Percentiles rank a stretch among this genome's conserved stretches.
phyloP scores from a whole-genome alignment of 2,113 vertebrate genomes.

The Motacilla alba region DNA sequence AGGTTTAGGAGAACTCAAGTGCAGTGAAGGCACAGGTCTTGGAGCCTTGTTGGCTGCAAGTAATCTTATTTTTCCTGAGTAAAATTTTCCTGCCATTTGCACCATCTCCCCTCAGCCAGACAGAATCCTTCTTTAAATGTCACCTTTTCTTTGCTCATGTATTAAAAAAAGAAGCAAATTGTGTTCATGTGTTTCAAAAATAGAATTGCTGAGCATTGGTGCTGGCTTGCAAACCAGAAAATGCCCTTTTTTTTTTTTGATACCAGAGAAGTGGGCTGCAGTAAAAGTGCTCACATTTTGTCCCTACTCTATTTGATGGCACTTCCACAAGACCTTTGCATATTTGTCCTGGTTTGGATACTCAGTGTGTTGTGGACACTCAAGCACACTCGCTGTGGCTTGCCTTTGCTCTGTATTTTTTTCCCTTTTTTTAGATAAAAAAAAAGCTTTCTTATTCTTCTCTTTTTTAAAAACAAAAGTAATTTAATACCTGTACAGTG shows the following conservation, averaged over 20 bases:
- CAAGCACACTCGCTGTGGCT: not conserved
- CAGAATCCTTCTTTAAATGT: not conserved
- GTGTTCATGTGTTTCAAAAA: not conserved
- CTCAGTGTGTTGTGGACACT: not conserved
- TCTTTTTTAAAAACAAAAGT: constrained; percentile 23
- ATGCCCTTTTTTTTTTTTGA: not conserved
- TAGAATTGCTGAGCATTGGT: not conserved
- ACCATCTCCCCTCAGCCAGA: not conserved
- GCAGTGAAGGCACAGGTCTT: not conserved
- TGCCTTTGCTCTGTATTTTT: constrained; percentile 39
- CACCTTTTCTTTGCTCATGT: not conserved
- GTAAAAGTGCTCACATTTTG: not conserved
- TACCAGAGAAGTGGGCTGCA: not conserved
- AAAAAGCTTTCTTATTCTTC: constrained; percentile 49
- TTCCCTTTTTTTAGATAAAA: not conserved
- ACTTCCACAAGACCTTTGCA: not conserved
- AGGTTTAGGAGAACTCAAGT: not conserved
- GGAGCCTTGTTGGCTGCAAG: not conserved
- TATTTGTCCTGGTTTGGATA: not conserved
- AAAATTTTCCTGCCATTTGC: not conserved
- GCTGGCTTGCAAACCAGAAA: not conserved
- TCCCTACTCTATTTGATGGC: not conserved
- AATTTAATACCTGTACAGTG: constrained; percentile 80
- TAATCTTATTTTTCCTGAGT: not conserved
- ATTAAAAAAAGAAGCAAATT: not conserved